These are phyloP conservation scores for Pungitius pungitius DNA, from an alignment of 2,113 vertebrate species.

Conservation along the genomic window DNA sequence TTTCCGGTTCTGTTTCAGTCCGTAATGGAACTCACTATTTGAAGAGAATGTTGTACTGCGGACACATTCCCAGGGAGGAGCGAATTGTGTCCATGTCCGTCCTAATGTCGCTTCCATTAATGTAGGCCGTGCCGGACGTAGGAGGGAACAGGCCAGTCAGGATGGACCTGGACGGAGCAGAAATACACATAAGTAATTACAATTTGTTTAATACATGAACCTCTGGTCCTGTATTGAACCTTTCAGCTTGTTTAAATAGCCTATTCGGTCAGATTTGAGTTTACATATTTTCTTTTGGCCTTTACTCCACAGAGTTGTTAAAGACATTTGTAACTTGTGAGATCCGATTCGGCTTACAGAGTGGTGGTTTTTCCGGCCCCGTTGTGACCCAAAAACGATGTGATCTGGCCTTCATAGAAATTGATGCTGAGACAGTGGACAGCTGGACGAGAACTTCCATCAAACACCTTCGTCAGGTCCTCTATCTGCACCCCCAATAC, in stretches of 20 bases:
- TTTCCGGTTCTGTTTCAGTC: not conserved
- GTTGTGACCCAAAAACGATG: constrained; percentile 84
- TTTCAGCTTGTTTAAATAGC: not conserved
- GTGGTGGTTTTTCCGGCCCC: constrained; percentile 86
- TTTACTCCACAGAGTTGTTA: not conserved
- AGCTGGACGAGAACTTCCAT: constrained; percentile 76
- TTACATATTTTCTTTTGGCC: not conserved
- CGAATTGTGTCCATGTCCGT: constrained; percentile 82
- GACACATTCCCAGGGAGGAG: constrained; percentile 88
- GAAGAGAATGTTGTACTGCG: constrained; percentile 88
- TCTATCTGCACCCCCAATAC: constrained; percentile 87
- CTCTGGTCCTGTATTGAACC: not conserved
- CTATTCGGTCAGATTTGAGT: not conserved
- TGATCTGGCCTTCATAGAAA: constrained; percentile 84
- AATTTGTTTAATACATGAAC: not conserved
- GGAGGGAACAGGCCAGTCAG: constrained; percentile 87
- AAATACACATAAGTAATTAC: not conserved
- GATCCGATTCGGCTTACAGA: constrained; percentile 57
- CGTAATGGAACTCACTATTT: constrained; percentile 71
- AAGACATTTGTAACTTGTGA: not conserved
- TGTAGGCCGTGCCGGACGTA: constrained; percentile 85
- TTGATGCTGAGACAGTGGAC: constrained; percentile 81
- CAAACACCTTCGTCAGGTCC: constrained; percentile 90
- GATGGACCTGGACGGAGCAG: constrained; percentile 82
- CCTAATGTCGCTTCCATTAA: constrained; percentile 85